phyloP scores from a whole-genome alignment of 2,113 vertebrate species.

The Piprites chloris region DNA sequence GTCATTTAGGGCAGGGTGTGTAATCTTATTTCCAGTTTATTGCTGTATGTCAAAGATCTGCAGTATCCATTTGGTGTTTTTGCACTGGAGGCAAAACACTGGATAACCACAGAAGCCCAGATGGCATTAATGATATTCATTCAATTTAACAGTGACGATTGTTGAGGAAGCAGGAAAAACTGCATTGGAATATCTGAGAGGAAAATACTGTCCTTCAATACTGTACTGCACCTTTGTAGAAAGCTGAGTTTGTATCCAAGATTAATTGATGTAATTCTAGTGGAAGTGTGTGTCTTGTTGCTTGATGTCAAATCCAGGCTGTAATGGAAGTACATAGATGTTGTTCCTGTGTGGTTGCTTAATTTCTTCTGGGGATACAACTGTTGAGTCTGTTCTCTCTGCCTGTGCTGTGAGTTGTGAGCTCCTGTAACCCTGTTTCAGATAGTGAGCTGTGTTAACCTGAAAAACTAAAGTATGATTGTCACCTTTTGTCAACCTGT shows the following conservation, averaged over 20 bases:
- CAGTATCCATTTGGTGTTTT: neutral
- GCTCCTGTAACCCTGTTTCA: neutral
- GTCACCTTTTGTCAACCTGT: neutral
- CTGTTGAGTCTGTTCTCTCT: neutral
- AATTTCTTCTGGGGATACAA: neutral
- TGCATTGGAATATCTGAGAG: neutral
- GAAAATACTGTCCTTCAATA: neutral
- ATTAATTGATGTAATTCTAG: neutral
- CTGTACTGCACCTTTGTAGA: neutral
- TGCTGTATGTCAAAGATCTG: neutral
- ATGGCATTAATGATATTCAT: neutral
- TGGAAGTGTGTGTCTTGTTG: neutral
- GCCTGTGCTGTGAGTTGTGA: neutral
- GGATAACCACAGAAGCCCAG: neutral
- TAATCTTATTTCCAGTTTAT: neutral
- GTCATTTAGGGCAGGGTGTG: neutral
- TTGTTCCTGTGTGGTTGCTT: neutral
- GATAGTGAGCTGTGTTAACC: neutral
- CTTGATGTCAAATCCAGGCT: neutral
- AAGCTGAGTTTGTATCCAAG: neutral
- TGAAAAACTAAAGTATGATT: neutral
- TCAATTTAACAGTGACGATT: neutral
- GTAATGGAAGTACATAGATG: neutral
- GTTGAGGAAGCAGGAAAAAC: neutral
- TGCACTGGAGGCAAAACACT: neutral